These are phyloP conservation scores for Platanista minor DNA, from an alignment of 2,113 vertebrate species.

Conservation along the genomic window DNA sequence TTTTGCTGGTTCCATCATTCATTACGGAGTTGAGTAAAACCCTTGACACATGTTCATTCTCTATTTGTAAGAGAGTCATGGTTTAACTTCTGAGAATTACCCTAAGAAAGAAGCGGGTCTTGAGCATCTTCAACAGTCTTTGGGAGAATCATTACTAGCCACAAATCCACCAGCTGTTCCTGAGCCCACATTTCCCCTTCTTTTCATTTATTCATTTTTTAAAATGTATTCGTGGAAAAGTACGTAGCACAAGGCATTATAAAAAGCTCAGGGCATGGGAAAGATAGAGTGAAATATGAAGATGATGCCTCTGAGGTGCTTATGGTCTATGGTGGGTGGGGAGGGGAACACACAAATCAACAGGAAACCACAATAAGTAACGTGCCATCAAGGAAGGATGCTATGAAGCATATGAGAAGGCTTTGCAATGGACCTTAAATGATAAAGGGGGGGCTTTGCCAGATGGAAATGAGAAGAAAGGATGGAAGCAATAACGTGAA, in stretches of 20 bases:
- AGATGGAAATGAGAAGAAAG: background rate
- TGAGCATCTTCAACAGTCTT: background rate
- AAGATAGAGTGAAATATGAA: background rate
- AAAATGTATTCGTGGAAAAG: constrained; percentile 1
- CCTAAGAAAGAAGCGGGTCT: background rate
- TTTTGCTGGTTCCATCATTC: background rate
- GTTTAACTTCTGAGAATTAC: constrained; percentile 15
- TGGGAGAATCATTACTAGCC: background rate
- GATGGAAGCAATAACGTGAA: background rate
- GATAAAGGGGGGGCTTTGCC: background rate
- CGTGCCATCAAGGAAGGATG: background rate
- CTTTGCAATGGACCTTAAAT: background rate
- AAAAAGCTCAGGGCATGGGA: background rate
- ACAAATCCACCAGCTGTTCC: background rate
- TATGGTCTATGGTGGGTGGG: background rate
- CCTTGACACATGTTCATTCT: background rate
- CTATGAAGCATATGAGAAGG: background rate
- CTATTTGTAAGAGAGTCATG: background rate
- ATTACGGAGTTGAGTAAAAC: background rate
- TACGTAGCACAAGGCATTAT: background rate
- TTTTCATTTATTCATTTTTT: background rate
- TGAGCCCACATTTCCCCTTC: background rate
- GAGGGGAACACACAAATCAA: background rate
- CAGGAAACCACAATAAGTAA: background rate
- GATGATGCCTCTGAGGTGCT: background rate